These are phyloP conservation scores for Xenopus petersii DNA, from an alignment of 2,797 vertebrate genomes.

Conservation along the genomic window DNA sequence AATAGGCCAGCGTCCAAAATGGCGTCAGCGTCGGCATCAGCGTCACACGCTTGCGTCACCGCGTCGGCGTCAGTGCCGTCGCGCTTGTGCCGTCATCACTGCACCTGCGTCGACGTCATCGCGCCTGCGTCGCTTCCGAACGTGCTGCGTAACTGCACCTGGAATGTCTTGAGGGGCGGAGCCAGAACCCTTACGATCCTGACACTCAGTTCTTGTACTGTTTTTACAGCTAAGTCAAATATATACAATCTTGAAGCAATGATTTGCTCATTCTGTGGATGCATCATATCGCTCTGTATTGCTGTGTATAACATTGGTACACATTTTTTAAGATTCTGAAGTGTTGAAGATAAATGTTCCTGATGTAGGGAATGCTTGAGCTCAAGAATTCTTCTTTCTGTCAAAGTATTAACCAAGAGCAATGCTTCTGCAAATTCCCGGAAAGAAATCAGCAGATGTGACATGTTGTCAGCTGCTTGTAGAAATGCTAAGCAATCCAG, in stretches of 20 bases:
- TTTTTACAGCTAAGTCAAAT: conserved; percentile 67
- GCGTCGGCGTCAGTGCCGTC: too few relatives aligned
- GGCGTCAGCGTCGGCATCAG: too few relatives aligned
- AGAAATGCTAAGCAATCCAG: conserved; percentile 67
- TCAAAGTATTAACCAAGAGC: conserved; percentile 68
- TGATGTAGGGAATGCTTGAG: conserved; percentile 62
- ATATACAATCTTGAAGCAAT: conserved; percentile 62
- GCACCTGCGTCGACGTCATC: too few relatives aligned
- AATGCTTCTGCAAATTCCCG: conserved; percentile 71
- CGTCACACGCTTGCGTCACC: too few relatives aligned
- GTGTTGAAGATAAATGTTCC: conserved; percentile 59
- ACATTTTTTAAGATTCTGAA: conserved; percentile 69
- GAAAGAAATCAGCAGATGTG: conserved; percentile 66
- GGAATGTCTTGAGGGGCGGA: too few relatives aligned
- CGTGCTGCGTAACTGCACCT: too few relatives aligned
- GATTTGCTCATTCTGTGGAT: conserved; percentile 60
- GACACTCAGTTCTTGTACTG: conserved; percentile 70
- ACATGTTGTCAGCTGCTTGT: conserved; percentile 59
- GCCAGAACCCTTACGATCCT: too few relatives aligned
- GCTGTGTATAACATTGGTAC: conserved; percentile 76
- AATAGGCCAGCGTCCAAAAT: too few relatives aligned
- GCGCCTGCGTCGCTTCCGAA: too few relatives aligned
- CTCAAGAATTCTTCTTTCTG: conserved; percentile 63
- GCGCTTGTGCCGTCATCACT: too few relatives aligned
- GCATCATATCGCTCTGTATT: conserved; percentile 64